These are phyloP conservation scores for Lacerta viridis DNA, from an alignment of 2,797 vertebrate species.

Conservation along the genomic window DNA sequence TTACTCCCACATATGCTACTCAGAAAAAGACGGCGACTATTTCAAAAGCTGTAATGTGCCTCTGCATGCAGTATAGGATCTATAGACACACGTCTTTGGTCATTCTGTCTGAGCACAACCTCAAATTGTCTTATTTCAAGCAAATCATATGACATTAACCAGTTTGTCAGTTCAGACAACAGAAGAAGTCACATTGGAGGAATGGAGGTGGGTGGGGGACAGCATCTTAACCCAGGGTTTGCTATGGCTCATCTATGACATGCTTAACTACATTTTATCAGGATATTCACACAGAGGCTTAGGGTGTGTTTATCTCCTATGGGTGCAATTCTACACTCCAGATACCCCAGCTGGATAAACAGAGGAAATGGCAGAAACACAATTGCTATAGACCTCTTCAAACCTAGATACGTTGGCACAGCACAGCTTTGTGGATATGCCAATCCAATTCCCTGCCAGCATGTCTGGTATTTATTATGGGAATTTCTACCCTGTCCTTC, in stretches of 20 bases:
- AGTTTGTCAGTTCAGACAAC: not conserved
- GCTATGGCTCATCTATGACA: slow-evolving; percentile 59
- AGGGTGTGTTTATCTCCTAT: not conserved
- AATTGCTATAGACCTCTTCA: not conserved
- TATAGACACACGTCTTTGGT: not conserved
- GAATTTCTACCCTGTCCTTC: not conserved
- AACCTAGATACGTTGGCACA: not conserved
- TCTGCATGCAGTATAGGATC: not conserved
- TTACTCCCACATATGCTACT: not conserved
- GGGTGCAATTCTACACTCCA: not conserved
- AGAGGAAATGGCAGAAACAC: not conserved
- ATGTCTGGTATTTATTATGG: not conserved
- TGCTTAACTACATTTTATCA: not conserved
- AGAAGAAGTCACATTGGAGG: not conserved
- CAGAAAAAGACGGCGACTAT: not conserved
- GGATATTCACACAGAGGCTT: not conserved
- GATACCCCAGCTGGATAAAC: not conserved
- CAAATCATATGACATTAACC: not conserved
- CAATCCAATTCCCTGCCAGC: not conserved
- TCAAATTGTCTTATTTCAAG: not conserved
- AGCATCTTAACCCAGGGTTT: slow-evolving; percentile 7
- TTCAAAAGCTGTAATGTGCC: not conserved
- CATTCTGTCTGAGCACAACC: slow-evolving; percentile 75
- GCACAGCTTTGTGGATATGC: not conserved
- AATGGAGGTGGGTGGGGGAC: too few species aligned